Conservation (phyloP, 1,140 invertebrate species). For the Theocolax elegans region DNA sequence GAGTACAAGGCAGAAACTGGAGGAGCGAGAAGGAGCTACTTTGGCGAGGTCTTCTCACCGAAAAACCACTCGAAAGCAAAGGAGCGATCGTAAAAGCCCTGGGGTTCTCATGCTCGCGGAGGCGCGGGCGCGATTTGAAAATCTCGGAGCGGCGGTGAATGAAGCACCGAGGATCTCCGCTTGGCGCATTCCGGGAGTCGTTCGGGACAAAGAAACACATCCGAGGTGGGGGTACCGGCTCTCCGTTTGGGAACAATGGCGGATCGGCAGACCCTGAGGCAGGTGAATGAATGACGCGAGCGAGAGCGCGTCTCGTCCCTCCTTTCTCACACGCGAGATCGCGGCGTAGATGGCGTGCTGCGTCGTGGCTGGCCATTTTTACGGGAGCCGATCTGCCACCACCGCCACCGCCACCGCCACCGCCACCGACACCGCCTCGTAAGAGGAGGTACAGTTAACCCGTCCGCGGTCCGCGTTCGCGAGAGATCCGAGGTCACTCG, state of each 20-base stretch:
- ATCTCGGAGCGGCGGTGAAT: conserved; percentile 49
- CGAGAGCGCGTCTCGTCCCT: not conserved
- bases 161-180: conserved; percentile 50
- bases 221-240: too few relatives aligned
- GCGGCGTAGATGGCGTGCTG: not conserved
- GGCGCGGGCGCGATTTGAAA: not conserved
- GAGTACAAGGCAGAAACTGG: too few relatives aligned
- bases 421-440: conserved; percentile 52
- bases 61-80: not conserved
- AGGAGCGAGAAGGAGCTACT: too few relatives aligned
- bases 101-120: not conserved
- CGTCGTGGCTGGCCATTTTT: not conserved
- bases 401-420: conserved; percentile 21
- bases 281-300: conserved; percentile 38
- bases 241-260: not conserved
- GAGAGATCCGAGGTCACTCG: not conserved
- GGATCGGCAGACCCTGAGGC: not conserved
- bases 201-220: conserved; percentile 13
- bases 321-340: not conserved
- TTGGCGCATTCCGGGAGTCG: conserved; percentile 31
- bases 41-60: not conserved
- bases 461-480: conserved; percentile 40
- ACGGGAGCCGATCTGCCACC: not conserved
- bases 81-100: not conserved
- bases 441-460: conserved; percentile 61